A percentile compares a stretch with the other conserved stretches of the same genome.
These are phyloP conservation scores for Lepus europaeus DNA, from an alignment of 2,113 vertebrate species.

Conservation along the genomic window DNA sequence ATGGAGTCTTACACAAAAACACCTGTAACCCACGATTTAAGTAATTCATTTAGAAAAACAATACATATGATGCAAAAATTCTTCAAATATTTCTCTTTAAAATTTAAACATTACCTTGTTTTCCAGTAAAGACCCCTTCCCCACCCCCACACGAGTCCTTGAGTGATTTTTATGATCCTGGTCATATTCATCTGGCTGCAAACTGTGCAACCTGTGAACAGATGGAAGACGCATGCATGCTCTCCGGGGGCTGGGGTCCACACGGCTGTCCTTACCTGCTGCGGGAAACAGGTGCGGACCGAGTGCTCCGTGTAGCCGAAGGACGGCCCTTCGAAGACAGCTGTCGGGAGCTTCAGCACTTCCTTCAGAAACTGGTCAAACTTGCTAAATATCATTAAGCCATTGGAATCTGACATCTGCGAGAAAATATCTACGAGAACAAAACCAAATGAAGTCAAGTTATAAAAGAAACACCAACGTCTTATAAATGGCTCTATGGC, in stretches of 20 bases:
- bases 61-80: conserved; percentile 12
- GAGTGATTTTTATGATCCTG: background rate
- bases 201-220: background rate
- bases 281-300: conserved; percentile 94
- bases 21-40: background rate
- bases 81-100: conserved; percentile 52
- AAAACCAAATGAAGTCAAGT: conserved; percentile 80
- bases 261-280: conserved; percentile 90
- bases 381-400: conserved; percentile 94
- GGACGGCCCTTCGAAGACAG: conserved; percentile 97
- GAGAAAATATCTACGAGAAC: conserved; percentile 95
- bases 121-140: background rate
- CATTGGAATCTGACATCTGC: conserved; percentile 96
- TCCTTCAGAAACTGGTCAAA: conserved; percentile 97
- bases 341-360: conserved; percentile 96
- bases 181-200: background rate
- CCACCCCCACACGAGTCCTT: background rate
- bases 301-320: conserved; percentile 98
- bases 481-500: background rate
- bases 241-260: background rate
- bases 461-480: background rate
- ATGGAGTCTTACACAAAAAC: background rate
- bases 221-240: background rate
- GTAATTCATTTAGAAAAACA: conserved; percentile 22
- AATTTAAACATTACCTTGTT: background rate